Evolutionary conservation across 2,113 vertebrate genomes (phyloP).

Genomic region (Neomonachus schauinslandi): DNA sequence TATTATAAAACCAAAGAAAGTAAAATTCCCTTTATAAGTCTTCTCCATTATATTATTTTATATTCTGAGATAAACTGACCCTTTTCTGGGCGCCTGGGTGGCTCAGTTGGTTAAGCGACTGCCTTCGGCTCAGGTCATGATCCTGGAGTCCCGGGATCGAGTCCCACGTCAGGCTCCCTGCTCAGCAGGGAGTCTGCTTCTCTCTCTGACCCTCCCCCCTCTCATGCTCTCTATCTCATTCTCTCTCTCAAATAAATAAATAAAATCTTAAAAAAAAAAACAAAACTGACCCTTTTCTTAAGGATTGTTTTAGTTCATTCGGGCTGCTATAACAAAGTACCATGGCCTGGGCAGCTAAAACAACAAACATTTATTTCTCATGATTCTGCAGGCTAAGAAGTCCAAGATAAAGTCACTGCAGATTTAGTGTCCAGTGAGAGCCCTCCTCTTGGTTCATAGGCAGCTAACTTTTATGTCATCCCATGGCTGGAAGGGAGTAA

Average conservation of each 20-base stretch:
- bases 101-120: too few relatives aligned
- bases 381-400: not conserved
- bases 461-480: not conserved
- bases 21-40: slow-evolving; percentile 6
- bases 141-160: too few relatives aligned
- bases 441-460: not conserved
- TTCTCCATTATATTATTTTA: slow-evolving; percentile 3
- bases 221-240: too few relatives aligned
- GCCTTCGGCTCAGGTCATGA: too few relatives aligned
- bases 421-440: not conserved
- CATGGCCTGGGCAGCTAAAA: not conserved
- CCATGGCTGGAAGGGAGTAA: not conserved
- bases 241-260: too few relatives aligned
- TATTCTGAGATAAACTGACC: not conserved
- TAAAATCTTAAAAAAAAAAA: too few relatives aligned
- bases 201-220: too few relatives aligned
- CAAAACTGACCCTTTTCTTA: not conserved
- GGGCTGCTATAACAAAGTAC: not conserved
- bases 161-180: too few relatives aligned
- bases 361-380: not conserved
- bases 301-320: not conserved
- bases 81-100: too few relatives aligned
- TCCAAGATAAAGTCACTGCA: not conserved
- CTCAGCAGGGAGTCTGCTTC: too few relatives aligned
- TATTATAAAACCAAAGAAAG: slow-evolving; percentile 18